Conservation (phyloP, 2,797 vertebrate genomes). For the Tapirus indicus region DNA sequence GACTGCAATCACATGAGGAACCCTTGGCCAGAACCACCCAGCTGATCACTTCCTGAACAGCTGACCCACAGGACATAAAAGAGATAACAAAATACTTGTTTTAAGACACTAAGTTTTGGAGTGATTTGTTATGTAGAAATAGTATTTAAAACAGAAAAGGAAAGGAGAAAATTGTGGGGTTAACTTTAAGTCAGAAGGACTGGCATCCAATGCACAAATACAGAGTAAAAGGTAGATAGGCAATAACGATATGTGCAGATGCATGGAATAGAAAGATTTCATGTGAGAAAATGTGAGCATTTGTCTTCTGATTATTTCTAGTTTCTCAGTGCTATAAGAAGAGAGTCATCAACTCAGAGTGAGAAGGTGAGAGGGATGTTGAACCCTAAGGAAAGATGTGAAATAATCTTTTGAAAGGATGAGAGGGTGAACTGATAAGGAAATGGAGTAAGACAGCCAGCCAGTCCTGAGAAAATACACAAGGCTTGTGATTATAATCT, state of each 20-base stretch:
- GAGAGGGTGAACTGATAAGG: background rate
- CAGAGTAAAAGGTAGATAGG: background rate
- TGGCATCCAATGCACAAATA: background rate
- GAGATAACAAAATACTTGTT: background rate
- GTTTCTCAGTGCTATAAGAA: background rate
- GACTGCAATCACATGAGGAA: background rate
- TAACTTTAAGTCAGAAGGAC: background rate
- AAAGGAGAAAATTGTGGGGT: background rate
- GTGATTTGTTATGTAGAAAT: background rate
- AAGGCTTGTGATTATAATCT: background rate
- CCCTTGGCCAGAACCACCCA: background rate
- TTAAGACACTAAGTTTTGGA: background rate
- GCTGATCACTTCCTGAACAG: background rate
- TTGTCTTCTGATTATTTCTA: background rate
- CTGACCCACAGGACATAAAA: background rate
- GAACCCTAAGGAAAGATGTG: background rate
- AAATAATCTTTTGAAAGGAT: conserved; percentile 36
- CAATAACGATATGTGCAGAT: background rate
- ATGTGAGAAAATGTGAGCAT: background rate
- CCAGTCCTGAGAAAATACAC: background rate
- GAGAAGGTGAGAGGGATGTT: background rate
- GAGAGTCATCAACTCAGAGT: background rate
- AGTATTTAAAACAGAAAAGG: background rate
- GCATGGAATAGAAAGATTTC: background rate
- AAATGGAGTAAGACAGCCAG: background rate